Evolutionary conservation across 2,113 vertebrate genomes (phyloP).

Genomic region (Oxyura jamaicensis): DNA sequence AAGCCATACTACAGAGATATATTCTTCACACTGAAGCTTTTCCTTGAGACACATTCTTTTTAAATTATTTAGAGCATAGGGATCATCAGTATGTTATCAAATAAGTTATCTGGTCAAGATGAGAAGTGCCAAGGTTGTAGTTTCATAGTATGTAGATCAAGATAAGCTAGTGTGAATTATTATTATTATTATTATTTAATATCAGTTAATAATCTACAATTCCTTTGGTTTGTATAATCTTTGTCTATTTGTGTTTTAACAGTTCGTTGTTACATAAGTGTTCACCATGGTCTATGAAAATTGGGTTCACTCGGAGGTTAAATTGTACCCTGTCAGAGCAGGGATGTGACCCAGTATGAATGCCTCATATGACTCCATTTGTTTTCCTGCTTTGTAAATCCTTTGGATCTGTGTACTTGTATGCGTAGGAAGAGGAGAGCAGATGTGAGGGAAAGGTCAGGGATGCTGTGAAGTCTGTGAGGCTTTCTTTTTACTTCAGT

Average conservation of each 20-base stretch:
- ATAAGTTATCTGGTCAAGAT: neutral
- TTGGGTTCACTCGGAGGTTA: conserved; percentile 44
- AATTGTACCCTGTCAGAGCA: neutral
- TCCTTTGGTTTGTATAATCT: neutral
- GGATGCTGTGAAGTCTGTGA: conserved; percentile 22
- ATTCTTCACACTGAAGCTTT: conserved; percentile 2
- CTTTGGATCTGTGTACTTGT: neutral
- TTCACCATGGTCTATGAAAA: neutral
- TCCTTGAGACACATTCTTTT: neutral
- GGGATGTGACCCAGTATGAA: conserved; percentile 26
- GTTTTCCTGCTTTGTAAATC: conserved; percentile 9
- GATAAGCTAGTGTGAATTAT: neutral
- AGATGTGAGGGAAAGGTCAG: conserved; percentile 61
- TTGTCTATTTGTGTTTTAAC: neutral
- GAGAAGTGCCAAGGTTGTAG: neutral
- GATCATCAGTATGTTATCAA: conserved; percentile 16
- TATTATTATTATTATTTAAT: too few species aligned
- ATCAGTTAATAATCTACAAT: neutral
- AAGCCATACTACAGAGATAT: neutral
- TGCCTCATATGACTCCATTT: neutral
- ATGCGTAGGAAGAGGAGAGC: conserved; percentile 8
- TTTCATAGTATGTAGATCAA: neutral
- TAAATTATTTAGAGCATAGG: neutral
- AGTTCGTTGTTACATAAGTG: neutral
- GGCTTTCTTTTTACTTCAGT: neutral